phyloP scores from a whole-genome alignment of 1,140 invertebrate species.

The Gonioctena quinquepunctata region DNA sequence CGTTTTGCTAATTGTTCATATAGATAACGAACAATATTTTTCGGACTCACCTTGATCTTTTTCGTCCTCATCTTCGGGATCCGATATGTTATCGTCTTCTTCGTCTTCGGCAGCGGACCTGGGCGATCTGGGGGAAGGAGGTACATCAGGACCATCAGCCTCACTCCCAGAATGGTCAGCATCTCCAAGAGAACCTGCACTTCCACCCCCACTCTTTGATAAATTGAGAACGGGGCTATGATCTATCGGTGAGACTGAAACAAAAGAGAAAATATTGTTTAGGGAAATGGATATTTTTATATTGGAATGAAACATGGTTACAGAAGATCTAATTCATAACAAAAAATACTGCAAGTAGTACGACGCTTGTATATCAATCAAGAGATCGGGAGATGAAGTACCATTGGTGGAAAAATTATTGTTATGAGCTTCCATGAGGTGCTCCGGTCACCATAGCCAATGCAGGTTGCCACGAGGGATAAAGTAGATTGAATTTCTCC shows the following conservation, averaged over 20 bases:
- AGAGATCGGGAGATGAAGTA: too few relatives aligned
- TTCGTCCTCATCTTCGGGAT: conserved; percentile 82
- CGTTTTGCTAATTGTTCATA: too few relatives aligned
- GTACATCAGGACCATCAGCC: conserved; percentile 60
- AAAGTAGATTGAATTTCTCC: too few relatives aligned
- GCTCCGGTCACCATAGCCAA: too few relatives aligned
- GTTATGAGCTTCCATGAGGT: too few relatives aligned
- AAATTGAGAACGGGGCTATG: conserved; percentile 89
- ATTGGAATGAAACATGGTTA: too few relatives aligned
- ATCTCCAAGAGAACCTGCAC: conserved; percentile 59
- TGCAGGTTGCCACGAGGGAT: too few relatives aligned
- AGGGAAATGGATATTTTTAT: too few relatives aligned
- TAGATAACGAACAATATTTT: neutral
- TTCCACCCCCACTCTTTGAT: conserved; percentile 79
- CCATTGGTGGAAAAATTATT: too few relatives aligned
- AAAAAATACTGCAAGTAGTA: too few relatives aligned
- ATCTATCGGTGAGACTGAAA: conserved; percentile 79
- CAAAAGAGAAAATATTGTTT: conserved; percentile 22
- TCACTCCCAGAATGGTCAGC: conserved; percentile 67
- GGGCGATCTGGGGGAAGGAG: conserved; percentile 62
- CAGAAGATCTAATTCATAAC: too few relatives aligned
- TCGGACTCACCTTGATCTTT: conserved; percentile 83
- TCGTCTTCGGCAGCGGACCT: conserved; percentile 72
- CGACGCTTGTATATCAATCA: too few relatives aligned
- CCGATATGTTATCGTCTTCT: conserved; percentile 74